A percentile compares a stretch with the other conserved stretches of the same genome.
Evolutionary conservation across 2,797 vertebrate genomes (phyloP).

Genomic region (Parauchenoglanis punctatus): DNA sequence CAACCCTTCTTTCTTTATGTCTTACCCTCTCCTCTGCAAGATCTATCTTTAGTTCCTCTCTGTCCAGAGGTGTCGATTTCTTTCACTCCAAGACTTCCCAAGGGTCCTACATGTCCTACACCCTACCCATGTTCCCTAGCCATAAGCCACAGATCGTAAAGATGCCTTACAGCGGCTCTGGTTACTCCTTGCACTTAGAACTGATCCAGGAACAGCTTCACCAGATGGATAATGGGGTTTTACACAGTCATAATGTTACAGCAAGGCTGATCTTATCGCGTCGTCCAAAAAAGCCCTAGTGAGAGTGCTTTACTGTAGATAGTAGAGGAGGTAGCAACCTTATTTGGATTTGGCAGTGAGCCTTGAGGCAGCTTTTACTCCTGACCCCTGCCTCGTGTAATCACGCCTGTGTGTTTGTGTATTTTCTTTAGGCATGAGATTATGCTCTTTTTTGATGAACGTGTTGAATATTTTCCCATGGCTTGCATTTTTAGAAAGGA

Average conservation of each 20-base stretch:
- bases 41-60: constrained; percentile 75
- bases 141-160: constrained; percentile 53
- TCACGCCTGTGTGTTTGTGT: not conserved
- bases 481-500: not conserved
- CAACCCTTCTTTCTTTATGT: constrained; percentile 11
- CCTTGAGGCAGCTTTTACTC: not conserved
- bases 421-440: not conserved
- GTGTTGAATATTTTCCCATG: not conserved
- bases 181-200: constrained; percentile 30
- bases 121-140: constrained; percentile 18
- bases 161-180: constrained; percentile 25
- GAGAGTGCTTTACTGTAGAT: constrained; percentile 54
- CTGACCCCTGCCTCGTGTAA: not conserved
- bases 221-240: not conserved
- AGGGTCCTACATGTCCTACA: constrained; percentile 50
- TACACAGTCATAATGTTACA: not conserved
- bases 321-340: constrained; percentile 58
- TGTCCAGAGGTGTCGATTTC: constrained; percentile 71
- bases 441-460: not conserved
- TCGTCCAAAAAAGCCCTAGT: constrained; percentile 65
- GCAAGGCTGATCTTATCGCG: constrained; percentile 12
- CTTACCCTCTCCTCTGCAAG: constrained; percentile 62
- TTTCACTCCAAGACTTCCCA: constrained; percentile 54
- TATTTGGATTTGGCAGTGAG: constrained; percentile 66
- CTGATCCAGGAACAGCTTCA: constrained; percentile 38